Base-by-base conservation (phyloP, 2,797 vertebrate species). In the Lutjanus campechanus region DNA sequence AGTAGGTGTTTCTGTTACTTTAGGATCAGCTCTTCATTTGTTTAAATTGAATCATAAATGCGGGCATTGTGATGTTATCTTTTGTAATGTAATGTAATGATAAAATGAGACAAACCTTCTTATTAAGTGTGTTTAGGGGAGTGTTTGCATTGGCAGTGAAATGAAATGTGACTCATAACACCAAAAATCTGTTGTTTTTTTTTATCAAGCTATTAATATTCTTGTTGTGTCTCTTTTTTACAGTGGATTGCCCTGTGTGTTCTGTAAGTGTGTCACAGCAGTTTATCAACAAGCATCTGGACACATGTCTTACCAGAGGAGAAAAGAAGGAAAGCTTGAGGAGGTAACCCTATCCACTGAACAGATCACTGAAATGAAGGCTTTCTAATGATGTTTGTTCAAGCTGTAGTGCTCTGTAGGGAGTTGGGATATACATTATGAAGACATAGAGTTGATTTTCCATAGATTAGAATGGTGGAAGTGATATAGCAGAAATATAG, bases 181-280 rank as follows among this genome's bases (percentile, higher is more conserved):
- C 8, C 22, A 46, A 11, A 13, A 51, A 44, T 1, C 1, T 19
- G 0, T 1, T 25, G 1, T 9, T 53, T 16, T 7, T 56, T 40
- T 4, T 68, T 50, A 47, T 44, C 40, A 20, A 62, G 66, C 29
- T 53, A 50, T 56, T 63, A 36, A 56, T 50, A 36, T 55, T 50
- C 8, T 11, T 50, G 3, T 50, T 80, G 17, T 81, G 1, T 67
- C 1, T 68, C 50, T 36, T 36, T 36, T 53, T 83, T 94, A 22
- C 93, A 99, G 98, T 99, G 94, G 96, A 95, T 5, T 99, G 98
- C 85, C 98, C 98, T 5, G 97, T 98, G 22, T 99, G 98, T 70
- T 94, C 89, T 8, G 96, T 99, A 43, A 92, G 85, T 41, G 79
- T 99, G 85, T 73, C 94, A 2, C 93, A 97, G 84, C 91, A 95